Base-by-base conservation (phyloP, 2,888 invertebrate genomes). In the Saturnia pavonia region DNA sequence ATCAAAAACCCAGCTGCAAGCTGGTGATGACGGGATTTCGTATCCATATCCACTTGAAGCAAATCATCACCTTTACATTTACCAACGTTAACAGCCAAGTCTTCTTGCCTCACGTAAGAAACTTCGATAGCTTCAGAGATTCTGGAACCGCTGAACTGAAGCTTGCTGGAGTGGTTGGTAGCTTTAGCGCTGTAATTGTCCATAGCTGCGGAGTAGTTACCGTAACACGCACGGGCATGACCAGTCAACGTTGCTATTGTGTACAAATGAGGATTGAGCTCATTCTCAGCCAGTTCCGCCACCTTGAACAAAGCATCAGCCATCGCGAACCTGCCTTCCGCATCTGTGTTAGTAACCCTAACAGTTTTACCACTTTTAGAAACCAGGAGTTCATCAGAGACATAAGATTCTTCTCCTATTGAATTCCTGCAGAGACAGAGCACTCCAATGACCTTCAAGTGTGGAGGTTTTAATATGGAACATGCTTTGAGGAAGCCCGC, bases 281-380 rank as follows among this genome's bases (percentile, higher is more conserved):
- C 96, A 69, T 94, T 94, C 1, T 94, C 81, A 19, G 97, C 98
- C 0, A 85, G 43, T 74, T 90, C 88, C 0, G 88, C 81, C 45
- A 89, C 76, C 70, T 91, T 89, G 65, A 84, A 91, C 1, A 98
- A 91, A 0, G 97, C 96, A 88, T 98, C 98, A 1, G 97, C 96
- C 97, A 98, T 98, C 0, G 97, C 97, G 94, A 98, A 96, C 67
- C 98, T 94, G 0, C 98, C 98, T 91, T 99, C 98, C 0, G 98
- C 98, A 85, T 99, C 98, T 0, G 98, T 98, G 85, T 99, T 98
- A 9, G 96, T 96, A 34, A 99, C 95, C 73, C 98, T 94, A 0
- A 98, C 96, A 40, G 97, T 94, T 60, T 95, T 96, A 0, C 98
- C 97, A 69, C 97, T 96, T 79, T 96, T 95, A 0, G 97, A 96